phyloP scores from a whole-genome alignment of 2,888 invertebrate species.

The Acanthococcus lagerstroemiae region DNA sequence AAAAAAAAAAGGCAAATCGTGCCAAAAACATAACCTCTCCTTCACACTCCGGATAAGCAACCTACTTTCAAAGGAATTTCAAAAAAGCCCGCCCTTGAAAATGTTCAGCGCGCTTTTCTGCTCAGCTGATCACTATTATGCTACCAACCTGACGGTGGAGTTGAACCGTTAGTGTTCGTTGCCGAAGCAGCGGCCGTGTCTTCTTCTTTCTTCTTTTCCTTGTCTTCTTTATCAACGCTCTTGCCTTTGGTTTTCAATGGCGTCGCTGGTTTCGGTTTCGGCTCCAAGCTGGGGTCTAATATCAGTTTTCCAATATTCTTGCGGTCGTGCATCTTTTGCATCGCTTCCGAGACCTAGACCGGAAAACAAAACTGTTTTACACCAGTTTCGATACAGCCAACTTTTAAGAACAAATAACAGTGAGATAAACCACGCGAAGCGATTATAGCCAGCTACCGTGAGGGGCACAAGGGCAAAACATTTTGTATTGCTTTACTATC shows the following conservation, averaged over 20 bases:
- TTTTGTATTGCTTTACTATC: too few species aligned
- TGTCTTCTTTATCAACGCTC: conserved; percentile 56
- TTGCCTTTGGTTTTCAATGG: conserved; percentile 60
- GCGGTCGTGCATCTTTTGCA: conserved; percentile 87
- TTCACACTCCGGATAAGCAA: background rate
- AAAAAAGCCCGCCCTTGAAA: too few species aligned
- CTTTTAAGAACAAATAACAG: too few species aligned
- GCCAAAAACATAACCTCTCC: background rate
- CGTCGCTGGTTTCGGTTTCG: conserved; percentile 68
- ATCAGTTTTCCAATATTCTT: conserved; percentile 83
- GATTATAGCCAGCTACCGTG: too few species aligned
- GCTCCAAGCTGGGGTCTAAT: conserved; percentile 67
- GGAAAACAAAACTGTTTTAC: background rate
- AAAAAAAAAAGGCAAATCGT: background rate
- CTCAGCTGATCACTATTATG: background rate
- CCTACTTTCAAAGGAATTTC: background rate
- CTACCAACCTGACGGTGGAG: conserved; percentile 30
- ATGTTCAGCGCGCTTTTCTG: background rate
- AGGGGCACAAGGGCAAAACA: too few species aligned
- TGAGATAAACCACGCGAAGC: background rate
- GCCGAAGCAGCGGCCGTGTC: conserved; percentile 43
- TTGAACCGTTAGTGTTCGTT: conserved; percentile 44
- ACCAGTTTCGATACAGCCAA: too few species aligned
- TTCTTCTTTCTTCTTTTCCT: conserved; percentile 43
- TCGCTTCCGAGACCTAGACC: conserved; percentile 66